These are phyloP conservation scores for Bettongia penicillata DNA, from an alignment of 2,113 vertebrate species.

Conservation along the genomic window DNA sequence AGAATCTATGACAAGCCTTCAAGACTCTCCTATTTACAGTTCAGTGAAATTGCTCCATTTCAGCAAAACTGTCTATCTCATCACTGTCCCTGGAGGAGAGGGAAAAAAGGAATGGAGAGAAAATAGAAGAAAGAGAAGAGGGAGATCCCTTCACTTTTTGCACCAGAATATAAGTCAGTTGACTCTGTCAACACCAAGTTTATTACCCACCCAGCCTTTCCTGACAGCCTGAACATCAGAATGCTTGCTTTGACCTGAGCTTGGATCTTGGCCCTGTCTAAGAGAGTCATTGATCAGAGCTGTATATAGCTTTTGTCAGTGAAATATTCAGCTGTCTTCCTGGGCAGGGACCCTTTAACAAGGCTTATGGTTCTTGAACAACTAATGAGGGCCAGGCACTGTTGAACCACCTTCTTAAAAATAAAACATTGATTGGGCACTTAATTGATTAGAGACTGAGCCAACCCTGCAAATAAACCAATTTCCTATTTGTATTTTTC, in stretches of 20 bases:
- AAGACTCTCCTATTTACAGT: constrained; percentile 28
- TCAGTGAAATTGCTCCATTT: constrained; percentile 52
- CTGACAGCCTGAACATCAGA: not conserved
- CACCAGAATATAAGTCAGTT: not conserved
- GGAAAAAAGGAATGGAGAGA: not conserved
- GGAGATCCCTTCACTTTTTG: not conserved
- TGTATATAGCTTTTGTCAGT: not conserved
- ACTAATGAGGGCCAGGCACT: not conserved
- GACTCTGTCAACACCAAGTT: not conserved
- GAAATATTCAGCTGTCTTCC: not conserved
- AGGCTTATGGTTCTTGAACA: not conserved
- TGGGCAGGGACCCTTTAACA: not conserved
- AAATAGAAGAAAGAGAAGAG: not conserved
- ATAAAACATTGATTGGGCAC: not conserved
- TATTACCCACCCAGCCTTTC: not conserved
- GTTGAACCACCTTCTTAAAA: not conserved
- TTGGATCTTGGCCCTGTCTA: not conserved
- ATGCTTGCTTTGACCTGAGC: not conserved
- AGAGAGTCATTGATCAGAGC: not conserved
- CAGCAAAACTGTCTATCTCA: constrained; percentile 19
- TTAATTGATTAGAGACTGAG: not conserved
- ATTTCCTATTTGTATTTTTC: not conserved
- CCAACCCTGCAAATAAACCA: not conserved
- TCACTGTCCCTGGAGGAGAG: not conserved
- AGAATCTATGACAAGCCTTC: not conserved